Conservation (phyloP, 2,113 vertebrate species). For the Myotis yumanensis region DNA sequence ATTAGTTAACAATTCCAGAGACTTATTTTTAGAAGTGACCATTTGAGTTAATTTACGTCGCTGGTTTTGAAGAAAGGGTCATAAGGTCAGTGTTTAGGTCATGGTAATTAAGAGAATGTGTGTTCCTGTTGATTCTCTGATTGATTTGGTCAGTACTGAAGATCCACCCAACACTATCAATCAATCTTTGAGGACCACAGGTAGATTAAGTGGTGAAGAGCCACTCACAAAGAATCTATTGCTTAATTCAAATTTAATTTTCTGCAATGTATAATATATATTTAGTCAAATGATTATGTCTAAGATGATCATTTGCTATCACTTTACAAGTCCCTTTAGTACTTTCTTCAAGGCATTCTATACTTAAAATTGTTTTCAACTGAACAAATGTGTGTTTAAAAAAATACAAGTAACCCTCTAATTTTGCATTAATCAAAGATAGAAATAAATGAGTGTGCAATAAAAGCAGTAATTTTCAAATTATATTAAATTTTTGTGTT, state of each 20-base stretch:
- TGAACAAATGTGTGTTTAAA: neutral
- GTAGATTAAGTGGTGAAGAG: neutral
- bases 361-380: neutral
- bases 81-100: neutral
- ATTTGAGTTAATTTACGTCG: neutral
- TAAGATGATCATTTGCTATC: neutral
- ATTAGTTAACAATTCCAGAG: neutral
- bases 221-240: neutral
- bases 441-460: neutral
- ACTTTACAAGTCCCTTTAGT: neutral
- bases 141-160: neutral
- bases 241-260: neutral
- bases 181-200: neutral
- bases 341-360: neutral
- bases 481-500: neutral
- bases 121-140: neutral
- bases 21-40: neutral
- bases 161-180: neutral
- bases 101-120: neutral
- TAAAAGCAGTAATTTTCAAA: conserved; percentile 18
- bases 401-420: neutral
- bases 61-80: neutral
- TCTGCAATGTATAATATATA: neutral
- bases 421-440: conserved; percentile 33
- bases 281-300: neutral